Evolutionary conservation across 2,888 invertebrate genomes (phyloP), one percentile per base, ranked within the genome.

Genomic region (Nomada flava): DNA sequence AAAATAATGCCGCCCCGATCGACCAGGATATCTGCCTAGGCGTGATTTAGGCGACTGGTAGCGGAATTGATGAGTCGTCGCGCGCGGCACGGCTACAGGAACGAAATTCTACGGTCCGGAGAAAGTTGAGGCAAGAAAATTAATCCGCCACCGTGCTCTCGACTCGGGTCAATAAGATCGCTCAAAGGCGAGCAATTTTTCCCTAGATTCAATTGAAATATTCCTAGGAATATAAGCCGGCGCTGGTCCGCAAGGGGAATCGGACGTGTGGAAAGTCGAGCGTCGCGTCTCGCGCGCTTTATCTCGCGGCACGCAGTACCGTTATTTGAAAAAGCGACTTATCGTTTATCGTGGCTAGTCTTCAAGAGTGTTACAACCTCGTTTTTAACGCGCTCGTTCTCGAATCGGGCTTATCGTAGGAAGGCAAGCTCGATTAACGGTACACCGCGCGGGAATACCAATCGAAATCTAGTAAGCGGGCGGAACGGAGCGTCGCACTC

Each of bases 251-350:
- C 47, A 15, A n/a, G 57, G 5, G 59, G 36, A 53, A 70, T 65
- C 62, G 57, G 3, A 44, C 59, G 62, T 20, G 59, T 20, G 64
- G 60, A 65, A 69, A 60, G 20, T 29, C 42, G 72, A 23, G 55
- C 26, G 50, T 0, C 50, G 2, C 50, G 69, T 55, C 36, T 57
- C 55, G 44, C 63, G 62, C 67, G 68, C 36, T 62, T 82, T 83
- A 87, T 87, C 88, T 55, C 29, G 52, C 23, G 44, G 10, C 11
- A 20, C 23, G 52, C 23, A 42, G 13, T 23, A 84, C 83, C 84
- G 87, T 83, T 88, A 86, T 71, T 71, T 71, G 81, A 75, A 86
- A 86, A 79, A 75, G 59, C 76, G 78, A 77, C 71, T 88, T 86
- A 84, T 52, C 62, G 71, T 71, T 87, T 88, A 86, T 87, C 86